These are phyloP conservation scores for Thymelicus lineola DNA, from an alignment of 2,888 invertebrate genomes.

Conservation along the genomic window DNA sequence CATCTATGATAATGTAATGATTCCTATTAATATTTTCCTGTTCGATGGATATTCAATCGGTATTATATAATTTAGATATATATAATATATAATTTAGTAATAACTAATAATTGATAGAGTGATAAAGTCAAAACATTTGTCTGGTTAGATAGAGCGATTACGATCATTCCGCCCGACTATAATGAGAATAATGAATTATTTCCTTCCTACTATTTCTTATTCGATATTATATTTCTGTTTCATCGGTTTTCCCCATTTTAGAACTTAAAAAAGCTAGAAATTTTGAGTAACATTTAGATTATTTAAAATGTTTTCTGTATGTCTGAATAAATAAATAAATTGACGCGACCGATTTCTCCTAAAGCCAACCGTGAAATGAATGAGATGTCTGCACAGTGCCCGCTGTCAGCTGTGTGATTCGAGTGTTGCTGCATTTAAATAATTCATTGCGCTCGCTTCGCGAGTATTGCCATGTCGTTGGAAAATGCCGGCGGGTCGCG, in stretches of 20 bases:
- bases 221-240: background rate
- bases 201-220: too few relatives aligned
- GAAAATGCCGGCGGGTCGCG: slow-evolving; percentile 15
- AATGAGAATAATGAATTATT: too few relatives aligned
- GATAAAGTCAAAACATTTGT: too few relatives aligned
- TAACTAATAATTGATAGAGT: too few relatives aligned
- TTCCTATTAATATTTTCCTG: too few relatives aligned
- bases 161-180: too few relatives aligned
- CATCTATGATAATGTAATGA: too few relatives aligned
- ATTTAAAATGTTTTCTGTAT: background rate
- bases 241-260: background rate
- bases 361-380: slow-evolving; percentile 32
- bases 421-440: slow-evolving; percentile 37
- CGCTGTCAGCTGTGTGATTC: background rate
- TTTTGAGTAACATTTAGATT: background rate
- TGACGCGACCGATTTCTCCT: slow-evolving; percentile 14
- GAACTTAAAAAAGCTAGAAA: too few relatives aligned
- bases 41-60: too few relatives aligned
- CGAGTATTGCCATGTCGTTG: slow-evolving; percentile 28
- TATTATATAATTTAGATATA: too few relatives aligned
- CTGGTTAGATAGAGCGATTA: too few relatives aligned
- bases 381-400: background rate
- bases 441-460: slow-evolving; percentile 33
- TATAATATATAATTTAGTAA: too few relatives aligned
- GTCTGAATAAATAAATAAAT: slow-evolving; percentile 28